These are phyloP conservation scores for Rhadina sibilatrix DNA, from an alignment of 2,113 vertebrate species.

Conservation along the genomic window DNA sequence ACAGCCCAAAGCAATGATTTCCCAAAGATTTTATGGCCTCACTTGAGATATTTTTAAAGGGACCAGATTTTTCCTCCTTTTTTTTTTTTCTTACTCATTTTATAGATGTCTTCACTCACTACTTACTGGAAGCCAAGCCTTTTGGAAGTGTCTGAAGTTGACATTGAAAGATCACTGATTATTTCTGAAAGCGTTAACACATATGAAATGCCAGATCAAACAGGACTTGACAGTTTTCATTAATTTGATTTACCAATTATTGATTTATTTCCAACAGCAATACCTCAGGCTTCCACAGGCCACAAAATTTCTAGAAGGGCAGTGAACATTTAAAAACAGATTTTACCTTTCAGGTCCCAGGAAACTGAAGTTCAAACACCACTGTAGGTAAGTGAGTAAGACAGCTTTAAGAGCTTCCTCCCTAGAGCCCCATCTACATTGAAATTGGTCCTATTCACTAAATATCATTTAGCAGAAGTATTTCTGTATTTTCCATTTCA, in stretches of 20 bases:
- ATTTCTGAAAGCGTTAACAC: neutral
- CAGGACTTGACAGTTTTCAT: neutral
- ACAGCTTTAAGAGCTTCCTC: neutral
- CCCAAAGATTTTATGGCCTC: neutral
- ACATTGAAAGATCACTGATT: neutral
- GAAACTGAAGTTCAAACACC: neutral
- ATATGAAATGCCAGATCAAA: neutral
- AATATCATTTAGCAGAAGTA: neutral
- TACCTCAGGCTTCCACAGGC: neutral
- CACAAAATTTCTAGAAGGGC: neutral
- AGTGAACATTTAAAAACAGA: neutral
- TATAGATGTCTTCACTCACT: neutral
- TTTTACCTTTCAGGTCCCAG: neutral
- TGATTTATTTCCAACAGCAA: neutral
- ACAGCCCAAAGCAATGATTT: neutral
- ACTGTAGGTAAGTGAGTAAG: neutral
- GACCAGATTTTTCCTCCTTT: neutral
- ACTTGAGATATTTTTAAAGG: neutral
- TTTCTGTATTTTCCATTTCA: neutral
- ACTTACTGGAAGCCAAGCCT: neutral
- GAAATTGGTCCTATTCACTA: neutral
- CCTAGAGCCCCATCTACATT: neutral
- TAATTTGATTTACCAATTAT: neutral
- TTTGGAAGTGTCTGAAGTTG: neutral
- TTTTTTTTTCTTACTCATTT: neutral